Evolutionary conservation across 92 coral and sea anemone genomes (phyloP).

Genomic region (Muricea muricata): DNA sequence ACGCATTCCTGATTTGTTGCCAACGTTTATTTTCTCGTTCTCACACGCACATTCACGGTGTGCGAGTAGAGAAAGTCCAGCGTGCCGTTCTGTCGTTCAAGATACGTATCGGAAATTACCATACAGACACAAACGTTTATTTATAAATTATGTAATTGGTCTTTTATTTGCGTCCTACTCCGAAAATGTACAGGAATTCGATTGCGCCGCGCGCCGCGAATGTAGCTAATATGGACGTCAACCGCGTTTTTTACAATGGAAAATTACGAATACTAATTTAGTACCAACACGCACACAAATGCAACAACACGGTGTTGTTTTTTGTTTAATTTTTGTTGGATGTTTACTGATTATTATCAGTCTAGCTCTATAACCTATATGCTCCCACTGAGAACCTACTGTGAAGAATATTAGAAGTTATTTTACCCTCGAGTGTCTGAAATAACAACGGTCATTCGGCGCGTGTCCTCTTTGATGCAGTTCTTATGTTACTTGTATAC

Average conservation of each 20-base stretch:
- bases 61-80: background rate
- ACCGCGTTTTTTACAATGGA: too few relatives aligned
- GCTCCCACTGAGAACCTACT: background rate
- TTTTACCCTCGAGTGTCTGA: background rate
- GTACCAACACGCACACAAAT: too few relatives aligned
- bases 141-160: background rate
- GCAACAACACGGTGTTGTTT: too few relatives aligned
- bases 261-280: too few relatives aligned
- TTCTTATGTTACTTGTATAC: background rate
- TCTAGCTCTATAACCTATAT: background rate
- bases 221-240: background rate
- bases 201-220: background rate
- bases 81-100: background rate
- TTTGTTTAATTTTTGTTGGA: background rate
- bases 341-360: background rate
- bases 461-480: background rate
- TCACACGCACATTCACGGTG: too few relatives aligned
- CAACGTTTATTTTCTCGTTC: too few relatives aligned
- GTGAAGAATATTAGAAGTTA: background rate
- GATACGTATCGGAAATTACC: constrained; percentile 2
- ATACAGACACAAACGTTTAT: constrained; percentile 2
- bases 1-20: too few relatives aligned
- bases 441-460: background rate
- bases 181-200: background rate
- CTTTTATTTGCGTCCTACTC: background rate